A percentile compares a stretch with the other conserved stretches of the same genome.
phyloP scores from a whole-genome alignment of 1,140 invertebrate species.

The Pygmarrhopalites habei region DNA sequence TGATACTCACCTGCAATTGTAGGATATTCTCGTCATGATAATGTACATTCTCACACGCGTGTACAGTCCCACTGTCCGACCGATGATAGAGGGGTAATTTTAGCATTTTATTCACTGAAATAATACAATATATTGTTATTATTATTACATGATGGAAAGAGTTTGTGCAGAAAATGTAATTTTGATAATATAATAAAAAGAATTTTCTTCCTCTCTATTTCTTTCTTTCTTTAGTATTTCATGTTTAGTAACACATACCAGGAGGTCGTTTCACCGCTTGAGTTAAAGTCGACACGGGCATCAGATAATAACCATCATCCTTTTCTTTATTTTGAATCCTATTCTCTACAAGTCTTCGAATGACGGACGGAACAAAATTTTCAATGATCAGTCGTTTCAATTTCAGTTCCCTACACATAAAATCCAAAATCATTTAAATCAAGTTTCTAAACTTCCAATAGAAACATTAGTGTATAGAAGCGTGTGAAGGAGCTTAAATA shows the following conservation, averaged over 20 bases:
- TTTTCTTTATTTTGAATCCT: slow-evolving; percentile 28
- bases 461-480: too few relatives aligned
- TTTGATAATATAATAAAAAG: too few relatives aligned
- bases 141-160: neutral
- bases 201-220: too few relatives aligned
- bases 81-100: slow-evolving; percentile 22
- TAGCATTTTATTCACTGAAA: slow-evolving; percentile 24
- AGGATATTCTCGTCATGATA: slow-evolving; percentile 33
- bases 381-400: slow-evolving; percentile 33
- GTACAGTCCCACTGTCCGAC: slow-evolving; percentile 14
- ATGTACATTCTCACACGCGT: slow-evolving; percentile 23
- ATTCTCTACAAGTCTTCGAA: slow-evolving; percentile 24
- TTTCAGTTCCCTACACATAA: slow-evolving; percentile 26
- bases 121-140: neutral
- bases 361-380: slow-evolving; percentile 33
- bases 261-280: slow-evolving; percentile 13
- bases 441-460: too few relatives aligned
- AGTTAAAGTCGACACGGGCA: slow-evolving; percentile 14
- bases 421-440: slow-evolving; percentile 9
- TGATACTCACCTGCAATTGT: slow-evolving; percentile 8
- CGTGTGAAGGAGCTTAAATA: too few relatives aligned
- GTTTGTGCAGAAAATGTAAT: neutral
- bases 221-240: neutral
- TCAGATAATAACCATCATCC: slow-evolving; percentile 24
- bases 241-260: too few relatives aligned